A percentile compares a stretch with the other conserved stretches of the same genome.
Evolutionary conservation across 2,113 vertebrate genomes (phyloP).

Genomic region (Pimephales promelas): DNA sequence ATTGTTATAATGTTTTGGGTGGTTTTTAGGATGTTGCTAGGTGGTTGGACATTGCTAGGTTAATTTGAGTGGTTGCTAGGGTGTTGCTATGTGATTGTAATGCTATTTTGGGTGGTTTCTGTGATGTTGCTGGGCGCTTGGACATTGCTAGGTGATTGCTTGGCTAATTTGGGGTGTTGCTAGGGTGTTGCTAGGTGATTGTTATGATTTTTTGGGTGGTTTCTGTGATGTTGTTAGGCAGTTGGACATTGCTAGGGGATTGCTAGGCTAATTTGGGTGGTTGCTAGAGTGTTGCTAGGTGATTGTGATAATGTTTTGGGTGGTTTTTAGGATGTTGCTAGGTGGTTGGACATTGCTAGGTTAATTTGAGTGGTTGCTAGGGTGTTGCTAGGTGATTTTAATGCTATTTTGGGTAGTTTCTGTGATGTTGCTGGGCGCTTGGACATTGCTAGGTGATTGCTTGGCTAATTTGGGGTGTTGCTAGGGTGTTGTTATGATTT

Average conservation of each 20-base stretch:
- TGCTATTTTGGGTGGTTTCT: not conserved
- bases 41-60: fast-evolving
- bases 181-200: not conserved
- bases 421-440: too few species aligned
- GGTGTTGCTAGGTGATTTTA: not conserved
- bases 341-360: not conserved
- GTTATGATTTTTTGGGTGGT: not conserved
- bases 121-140: too few species aligned
- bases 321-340: not conserved
- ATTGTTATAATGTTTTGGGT: not conserved
- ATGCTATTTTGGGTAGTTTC: not conserved
- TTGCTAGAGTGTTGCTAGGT: too few species aligned
- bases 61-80: not conserved
- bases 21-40: not conserved
- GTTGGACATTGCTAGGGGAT: not conserved
- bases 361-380: too few species aligned
- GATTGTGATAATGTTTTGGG: too few species aligned
- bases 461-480: not conserved
- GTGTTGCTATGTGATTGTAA: not conserved
- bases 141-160: too few species aligned
- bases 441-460: too few species aligned
- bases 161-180: not conserved
- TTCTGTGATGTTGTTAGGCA: not conserved
- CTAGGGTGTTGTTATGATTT: not conserved
- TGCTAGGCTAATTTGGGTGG: too few species aligned